A percentile compares a stretch with the other conserved stretches of the same genome.
phyloP scores from a whole-genome alignment of 2,113 vertebrate species.

The Apeltes quadracus region DNA sequence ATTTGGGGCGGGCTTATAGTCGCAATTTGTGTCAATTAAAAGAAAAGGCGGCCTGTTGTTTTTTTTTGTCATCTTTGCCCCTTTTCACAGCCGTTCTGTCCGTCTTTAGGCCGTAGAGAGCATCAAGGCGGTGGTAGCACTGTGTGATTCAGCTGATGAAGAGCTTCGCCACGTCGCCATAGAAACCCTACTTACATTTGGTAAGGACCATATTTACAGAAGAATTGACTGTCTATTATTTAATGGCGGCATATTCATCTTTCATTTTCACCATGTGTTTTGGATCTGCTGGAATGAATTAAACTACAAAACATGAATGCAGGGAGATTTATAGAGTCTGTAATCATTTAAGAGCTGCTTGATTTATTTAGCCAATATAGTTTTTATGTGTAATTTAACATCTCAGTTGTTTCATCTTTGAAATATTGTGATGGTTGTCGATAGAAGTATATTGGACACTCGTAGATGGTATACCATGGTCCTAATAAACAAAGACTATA shows the following conservation, averaged over 20 bases:
- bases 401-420: neutral
- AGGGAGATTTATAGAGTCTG: neutral
- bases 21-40: neutral
- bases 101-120: slow-evolving; percentile 88
- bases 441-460: neutral
- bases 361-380: neutral
- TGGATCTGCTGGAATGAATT: no score
- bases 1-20: neutral
- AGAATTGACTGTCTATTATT: no score
- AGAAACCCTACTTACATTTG: slow-evolving; percentile 91
- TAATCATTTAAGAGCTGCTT: neutral
- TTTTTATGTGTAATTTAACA: neutral
- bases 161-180: slow-evolving; percentile 91
- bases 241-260: neutral
- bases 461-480: neutral
- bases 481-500: neutral
- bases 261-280: neutral
- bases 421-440: neutral
- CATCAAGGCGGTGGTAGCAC: slow-evolving; percentile 85
- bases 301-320: neutral
- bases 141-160: slow-evolving; percentile 92
- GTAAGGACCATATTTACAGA: slow-evolving; percentile 76
- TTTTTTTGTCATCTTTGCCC: neutral
- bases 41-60: neutral
- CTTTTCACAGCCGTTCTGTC: neutral